Evolutionary conservation across 1,140 invertebrate species (phyloP), one percentile per base, ranked within the genome.

Genomic region (Zaprionus inermis): DNA sequence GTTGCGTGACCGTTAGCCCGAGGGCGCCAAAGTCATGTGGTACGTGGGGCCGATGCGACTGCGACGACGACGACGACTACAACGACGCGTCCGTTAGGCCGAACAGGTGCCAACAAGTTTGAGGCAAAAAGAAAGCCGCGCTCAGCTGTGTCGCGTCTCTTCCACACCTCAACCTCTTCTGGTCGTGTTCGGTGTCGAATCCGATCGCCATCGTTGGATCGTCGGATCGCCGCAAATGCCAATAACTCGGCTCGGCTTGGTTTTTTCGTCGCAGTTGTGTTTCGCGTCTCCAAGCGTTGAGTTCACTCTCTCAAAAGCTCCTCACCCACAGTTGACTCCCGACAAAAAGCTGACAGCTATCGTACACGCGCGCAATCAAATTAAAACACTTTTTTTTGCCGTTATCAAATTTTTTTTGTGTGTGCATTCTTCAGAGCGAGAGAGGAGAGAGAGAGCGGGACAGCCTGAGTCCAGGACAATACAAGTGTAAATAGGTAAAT

Each of bases 161-260:
- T 34, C 1, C 16, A 38, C 54, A 55, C 38, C 59, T 64, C 76
- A 56, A 55, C 76, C 65, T 63, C 61, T 61, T 52, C 36, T 32
- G 4, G 54, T 56, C 10, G 51, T 38, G 30, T 14, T 55, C 16
- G 61, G 20, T 52, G 56, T 58, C 38, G 10, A 32, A 5, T 9
- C 5, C 30, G 30, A 32, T 32, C 24, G 6, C 14, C 36, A 36
- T 36, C 20, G 9, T 49, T 49, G 30, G 5, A 30, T 52, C 20
- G 59, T 22, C 20, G 51, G 44, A 24, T 58, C 70, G 60, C 30
- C 65, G 63, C 49, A 72, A 82, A 78, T 82, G 84, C 84, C 84
- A 82, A 88, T 88, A 88, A 88, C 84, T 89, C 84, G 84, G 81
- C 80, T 69, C 59, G 78, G 68, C 81, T 61, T 64, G 68, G 57